Conservation (phyloP, 1,140 invertebrate genomes). For the Neuroterus valhalla region DNA sequence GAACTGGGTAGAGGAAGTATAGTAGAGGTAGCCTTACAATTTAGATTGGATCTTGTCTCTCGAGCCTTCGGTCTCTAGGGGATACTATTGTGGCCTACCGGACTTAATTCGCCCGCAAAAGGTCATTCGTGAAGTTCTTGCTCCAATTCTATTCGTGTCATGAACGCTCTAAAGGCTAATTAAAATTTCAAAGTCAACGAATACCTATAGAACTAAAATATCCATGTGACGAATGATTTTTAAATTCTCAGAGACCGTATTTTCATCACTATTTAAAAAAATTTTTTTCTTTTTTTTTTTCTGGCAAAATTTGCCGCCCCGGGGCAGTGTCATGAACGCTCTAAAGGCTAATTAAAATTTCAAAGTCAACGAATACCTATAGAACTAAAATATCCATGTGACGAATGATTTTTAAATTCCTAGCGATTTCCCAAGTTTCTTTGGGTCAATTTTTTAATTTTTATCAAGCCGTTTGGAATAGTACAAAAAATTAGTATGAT, state of each 20-base stretch:
- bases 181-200: conserved; percentile 1
- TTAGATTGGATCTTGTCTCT: conserved; percentile 2
- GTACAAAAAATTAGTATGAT: too few species aligned
- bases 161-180: conserved; percentile 22
- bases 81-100: conserved; percentile 6
- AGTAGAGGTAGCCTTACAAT: not conserved
- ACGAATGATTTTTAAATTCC: too few species aligned
- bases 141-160: conserved; percentile 25
- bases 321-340: conserved; percentile 27
- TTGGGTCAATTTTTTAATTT: too few species aligned
- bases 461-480: too few species aligned
- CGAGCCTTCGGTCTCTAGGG: conserved; percentile 4
- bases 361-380: not conserved
- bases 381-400: not conserved
- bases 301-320: too few species aligned
- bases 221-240: too few species aligned
- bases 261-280: too few species aligned
- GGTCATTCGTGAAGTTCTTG: conserved; percentile 14
- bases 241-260: too few species aligned
- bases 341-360: conserved; percentile 26
- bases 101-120: conserved; percentile 23
- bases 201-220: not conserved
- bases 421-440: too few species aligned
- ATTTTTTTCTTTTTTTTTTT: too few species aligned
- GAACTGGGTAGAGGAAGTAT: not conserved